These are phyloP conservation scores for Peromyscus attwateri DNA, from an alignment of 2,797 vertebrate genomes.

Conservation along the genomic window DNA sequence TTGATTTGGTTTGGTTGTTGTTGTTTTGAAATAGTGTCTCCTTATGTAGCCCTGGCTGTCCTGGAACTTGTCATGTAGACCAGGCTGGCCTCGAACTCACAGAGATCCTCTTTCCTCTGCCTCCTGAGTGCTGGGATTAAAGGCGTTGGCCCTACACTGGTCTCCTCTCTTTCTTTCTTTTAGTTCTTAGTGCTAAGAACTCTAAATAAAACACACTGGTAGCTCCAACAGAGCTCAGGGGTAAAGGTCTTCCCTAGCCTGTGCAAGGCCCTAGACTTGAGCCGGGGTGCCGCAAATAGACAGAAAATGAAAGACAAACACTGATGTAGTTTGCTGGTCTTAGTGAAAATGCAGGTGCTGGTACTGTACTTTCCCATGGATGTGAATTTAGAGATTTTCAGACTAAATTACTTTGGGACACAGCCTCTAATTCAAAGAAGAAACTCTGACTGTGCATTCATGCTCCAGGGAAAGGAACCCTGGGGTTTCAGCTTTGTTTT, in stretches of 20 bases:
- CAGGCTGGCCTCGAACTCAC: not conserved
- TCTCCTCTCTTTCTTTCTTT: not conserved
- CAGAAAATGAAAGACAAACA: not conserved
- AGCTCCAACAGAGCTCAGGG: too few relatives aligned
- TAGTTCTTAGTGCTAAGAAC: not conserved
- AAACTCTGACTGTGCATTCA: not conserved
- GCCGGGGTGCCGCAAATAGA: not conserved
- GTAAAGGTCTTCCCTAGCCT: not conserved
- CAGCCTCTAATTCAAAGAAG: not conserved
- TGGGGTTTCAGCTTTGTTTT: slow-evolving; percentile 56
- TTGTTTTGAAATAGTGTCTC: not conserved
- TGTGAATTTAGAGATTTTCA: slow-evolving; percentile 11
- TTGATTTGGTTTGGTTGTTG: not conserved
- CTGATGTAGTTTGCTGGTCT: not conserved
- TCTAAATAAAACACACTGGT: not conserved
- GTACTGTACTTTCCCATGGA: not conserved
- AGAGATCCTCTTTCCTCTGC: not conserved
- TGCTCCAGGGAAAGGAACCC: not conserved
- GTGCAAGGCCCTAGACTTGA: not conserved
- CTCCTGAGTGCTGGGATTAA: not conserved
- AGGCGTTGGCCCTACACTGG: not conserved
- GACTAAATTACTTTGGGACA: not conserved
- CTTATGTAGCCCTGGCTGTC: not conserved
- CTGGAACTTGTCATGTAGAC: not conserved
- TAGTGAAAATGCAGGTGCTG: slow-evolving; percentile 32